These are phyloP conservation scores for Muscicapa adusta DNA, from an alignment of 2,113 vertebrate genomes.

Conservation along the genomic window DNA sequence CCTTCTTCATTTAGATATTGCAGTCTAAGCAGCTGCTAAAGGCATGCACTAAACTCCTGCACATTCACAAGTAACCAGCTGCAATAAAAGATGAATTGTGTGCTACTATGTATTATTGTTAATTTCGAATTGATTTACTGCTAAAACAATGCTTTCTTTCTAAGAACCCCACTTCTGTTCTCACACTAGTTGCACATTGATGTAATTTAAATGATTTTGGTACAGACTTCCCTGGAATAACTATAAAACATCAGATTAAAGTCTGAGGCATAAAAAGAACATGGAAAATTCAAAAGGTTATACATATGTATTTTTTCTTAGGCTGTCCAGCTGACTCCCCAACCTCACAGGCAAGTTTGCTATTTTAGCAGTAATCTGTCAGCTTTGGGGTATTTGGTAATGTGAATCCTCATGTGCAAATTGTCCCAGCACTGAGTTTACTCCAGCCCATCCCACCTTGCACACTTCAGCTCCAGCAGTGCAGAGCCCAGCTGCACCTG, in stretches of 20 bases:
- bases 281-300: neutral
- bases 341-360: neutral
- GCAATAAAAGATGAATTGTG: neutral
- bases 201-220: neutral
- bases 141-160: neutral
- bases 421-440: neutral
- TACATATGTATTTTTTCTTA: neutral
- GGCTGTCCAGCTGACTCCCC: neutral
- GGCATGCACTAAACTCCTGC: neutral
- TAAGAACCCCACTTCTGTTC: neutral
- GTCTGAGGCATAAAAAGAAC: neutral
- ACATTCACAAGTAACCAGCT: neutral
- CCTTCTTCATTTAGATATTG: neutral
- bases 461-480: neutral
- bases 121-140: neutral
- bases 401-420: neutral
- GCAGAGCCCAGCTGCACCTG: neutral
- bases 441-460: neutral
- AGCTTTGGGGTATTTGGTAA: neutral
- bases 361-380: neutral
- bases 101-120: neutral
- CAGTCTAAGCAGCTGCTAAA: neutral
- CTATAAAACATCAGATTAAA: neutral
- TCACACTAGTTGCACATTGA: neutral
- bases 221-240: neutral